Evolutionary conservation across 2,113 vertebrate species (phyloP).

Genomic region (Hypocryptadius cinnamomeus): DNA sequence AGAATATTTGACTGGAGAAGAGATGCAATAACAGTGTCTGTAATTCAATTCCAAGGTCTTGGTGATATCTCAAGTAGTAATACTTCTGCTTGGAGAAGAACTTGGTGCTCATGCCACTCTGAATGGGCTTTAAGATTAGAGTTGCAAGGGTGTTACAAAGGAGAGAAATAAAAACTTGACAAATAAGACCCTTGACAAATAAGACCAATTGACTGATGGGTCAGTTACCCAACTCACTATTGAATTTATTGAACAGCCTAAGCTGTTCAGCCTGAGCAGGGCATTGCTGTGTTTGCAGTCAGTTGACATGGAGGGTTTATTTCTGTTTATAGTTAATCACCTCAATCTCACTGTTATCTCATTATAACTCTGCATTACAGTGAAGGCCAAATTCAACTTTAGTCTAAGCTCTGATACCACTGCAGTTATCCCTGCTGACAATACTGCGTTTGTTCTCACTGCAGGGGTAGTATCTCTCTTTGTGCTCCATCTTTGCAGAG

Average conservation of each 20-base stretch:
- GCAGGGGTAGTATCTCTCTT: background rate
- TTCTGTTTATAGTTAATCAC: constrained; percentile 34
- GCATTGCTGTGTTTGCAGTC: background rate
- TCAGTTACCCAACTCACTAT: background rate
- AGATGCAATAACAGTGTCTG: background rate
- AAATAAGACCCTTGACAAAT: background rate
- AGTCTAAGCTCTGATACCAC: background rate
- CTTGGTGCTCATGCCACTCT: background rate
- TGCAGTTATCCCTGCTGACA: background rate
- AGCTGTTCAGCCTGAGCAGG: background rate
- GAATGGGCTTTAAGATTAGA: background rate
- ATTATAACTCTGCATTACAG: background rate
- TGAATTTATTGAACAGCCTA: background rate
- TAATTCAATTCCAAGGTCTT: background rate
- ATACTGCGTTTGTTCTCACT: background rate
- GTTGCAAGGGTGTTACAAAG: background rate
- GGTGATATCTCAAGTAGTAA: background rate
- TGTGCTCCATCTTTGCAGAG: background rate
- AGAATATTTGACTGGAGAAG: background rate
- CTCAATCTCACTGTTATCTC: background rate
- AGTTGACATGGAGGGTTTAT: background rate
- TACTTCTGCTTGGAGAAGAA: background rate
- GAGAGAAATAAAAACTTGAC: background rate
- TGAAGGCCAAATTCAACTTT: background rate
- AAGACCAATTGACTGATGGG: background rate